A percentile compares a stretch with the other conserved stretches of the same genome.
Conservation (phyloP, 2,888 invertebrate species). For the Calameuta idolon region DNA sequence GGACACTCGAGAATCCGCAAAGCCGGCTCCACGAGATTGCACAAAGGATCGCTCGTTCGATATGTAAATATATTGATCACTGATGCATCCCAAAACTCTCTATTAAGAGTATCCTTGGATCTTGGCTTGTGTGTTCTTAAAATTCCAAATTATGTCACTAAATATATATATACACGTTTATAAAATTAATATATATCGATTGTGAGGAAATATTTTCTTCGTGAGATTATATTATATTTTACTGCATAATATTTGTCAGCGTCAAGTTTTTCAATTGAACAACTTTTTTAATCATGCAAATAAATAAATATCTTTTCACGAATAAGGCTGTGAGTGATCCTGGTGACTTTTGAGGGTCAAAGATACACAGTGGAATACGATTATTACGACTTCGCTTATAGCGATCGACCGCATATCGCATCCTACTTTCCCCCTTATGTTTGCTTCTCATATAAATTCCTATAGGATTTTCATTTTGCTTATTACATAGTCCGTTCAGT, state of each 20-base stretch:
- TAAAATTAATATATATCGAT: too few species aligned
- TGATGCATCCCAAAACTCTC: not conserved
- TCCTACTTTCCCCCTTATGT: too few species aligned
- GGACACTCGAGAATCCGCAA: not conserved
- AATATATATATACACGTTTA: not conserved
- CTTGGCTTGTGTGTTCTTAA: not conserved
- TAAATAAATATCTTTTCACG: not conserved
- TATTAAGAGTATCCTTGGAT: not conserved
- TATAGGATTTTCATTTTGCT: too few species aligned
- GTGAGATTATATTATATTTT: too few species aligned
- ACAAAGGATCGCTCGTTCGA: not conserved
- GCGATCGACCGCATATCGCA: too few species aligned
- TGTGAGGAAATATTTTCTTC: too few species aligned
- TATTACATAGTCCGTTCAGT: too few species aligned
- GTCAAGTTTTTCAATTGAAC: too few species aligned
- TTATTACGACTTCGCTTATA: too few species aligned
- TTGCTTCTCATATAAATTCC: too few species aligned
- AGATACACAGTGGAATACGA: too few species aligned
- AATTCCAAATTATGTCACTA: not conserved
- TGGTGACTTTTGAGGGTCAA: not conserved
- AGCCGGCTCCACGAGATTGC: not conserved
- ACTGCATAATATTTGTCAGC: too few species aligned
- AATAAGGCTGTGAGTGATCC: not conserved
- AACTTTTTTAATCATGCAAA: not conserved
- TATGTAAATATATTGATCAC: not conserved